Evolutionary conservation across 2,113 vertebrate species (phyloP), one percentile per base, ranked within the genome.

Genomic region (Phalacrocorax carbo): DNA sequence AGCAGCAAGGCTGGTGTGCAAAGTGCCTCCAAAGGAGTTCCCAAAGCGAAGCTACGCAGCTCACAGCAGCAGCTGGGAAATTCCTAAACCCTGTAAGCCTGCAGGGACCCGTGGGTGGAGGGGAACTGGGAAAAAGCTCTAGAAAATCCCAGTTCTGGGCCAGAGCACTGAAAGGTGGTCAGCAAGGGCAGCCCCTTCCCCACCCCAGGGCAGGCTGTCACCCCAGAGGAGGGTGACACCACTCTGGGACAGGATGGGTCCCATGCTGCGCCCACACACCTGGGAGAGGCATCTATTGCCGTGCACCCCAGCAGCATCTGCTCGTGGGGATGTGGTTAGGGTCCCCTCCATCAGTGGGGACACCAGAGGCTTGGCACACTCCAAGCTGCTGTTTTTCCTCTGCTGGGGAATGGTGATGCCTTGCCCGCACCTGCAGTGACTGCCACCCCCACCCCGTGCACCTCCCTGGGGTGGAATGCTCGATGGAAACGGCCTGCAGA

Each of bases 271-370:
- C 76, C 25, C 69, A 26, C 7, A 7, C 32, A 23, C 54, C 13
- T 0, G 0, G 58, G n/a, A 42, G 49, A 46, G 69, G 68, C 82
- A 20, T 26, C 1, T 1, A 4, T 15, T 12, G 52, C 11, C 5
- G 7, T 44, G 55, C 32, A 69, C 23, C 52, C 15, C 51, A 17
- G 73, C 30, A 70, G 36, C 70, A 19, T 12, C 51, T 70, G 66
- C 78, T 61, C 2, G 0, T 34, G 38, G 61, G 49, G n/a, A 2
- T 11, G 51, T 7, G 44, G 25, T 25, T 4, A 1, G 55, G 40
- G 36, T 20, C 49, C 36, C 7, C 26, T 81, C 51, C 65, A 9
- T 10, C 42, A 10, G 0, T 3, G 17, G 54, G 42, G 49, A 9
- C 36, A 14, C n/a, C 1, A 3, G 51, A 61, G 44, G n/a, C 27